Base-by-base conservation (phyloP, 2,888 invertebrate genomes). In the Dendrolimus houi region DNA sequence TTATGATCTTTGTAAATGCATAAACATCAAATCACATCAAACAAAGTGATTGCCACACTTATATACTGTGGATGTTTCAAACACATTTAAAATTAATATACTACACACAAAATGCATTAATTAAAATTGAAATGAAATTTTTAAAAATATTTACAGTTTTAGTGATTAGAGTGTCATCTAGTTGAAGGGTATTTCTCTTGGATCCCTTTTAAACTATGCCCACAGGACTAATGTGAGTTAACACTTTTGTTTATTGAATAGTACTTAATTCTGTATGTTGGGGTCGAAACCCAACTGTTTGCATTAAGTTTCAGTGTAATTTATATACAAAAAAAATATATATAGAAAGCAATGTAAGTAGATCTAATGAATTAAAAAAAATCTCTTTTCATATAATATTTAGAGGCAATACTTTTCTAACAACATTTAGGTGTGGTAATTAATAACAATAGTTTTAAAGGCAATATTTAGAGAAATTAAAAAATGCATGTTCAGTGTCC, bases 381-480 rank as follows among this genome's bases (percentile, higher is more conserved):
- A 79, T 79, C 81, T 83, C 81, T 79, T 81, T 81, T 85, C 83
- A 75, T 81, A 74, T 83, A 79, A 83, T 80, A 81, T 81, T 83
- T 87, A 89, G 87, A 84, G 85, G 86, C 87, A 85, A 85, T 88
- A 88, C 85, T 86, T 87, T 88, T 87, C 79, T 87, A 86, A 87
- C 81, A 83, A 84, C 81, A 81, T 85, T 81, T 87, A 88, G 85
- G 81, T 85, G 87, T 87, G 83, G 72, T 79, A 77, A 83, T 77
- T 81, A 79, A 81, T 83, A 85, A 87, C 84, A 85, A 85, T 88
- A 88, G 83, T 73, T 81, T 77, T 83, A 82, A 85, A 80, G 71
- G 81, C 81, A 83, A 83, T 82, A 82, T 84, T 81, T 85, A 85
- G 82, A 85, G 66, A 77, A 75, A 72, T 78, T 77, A 75, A 75